These are phyloP conservation scores for Philotrypesis tridentata DNA, from an alignment of 1,140 invertebrate species.

Conservation along the genomic window DNA sequence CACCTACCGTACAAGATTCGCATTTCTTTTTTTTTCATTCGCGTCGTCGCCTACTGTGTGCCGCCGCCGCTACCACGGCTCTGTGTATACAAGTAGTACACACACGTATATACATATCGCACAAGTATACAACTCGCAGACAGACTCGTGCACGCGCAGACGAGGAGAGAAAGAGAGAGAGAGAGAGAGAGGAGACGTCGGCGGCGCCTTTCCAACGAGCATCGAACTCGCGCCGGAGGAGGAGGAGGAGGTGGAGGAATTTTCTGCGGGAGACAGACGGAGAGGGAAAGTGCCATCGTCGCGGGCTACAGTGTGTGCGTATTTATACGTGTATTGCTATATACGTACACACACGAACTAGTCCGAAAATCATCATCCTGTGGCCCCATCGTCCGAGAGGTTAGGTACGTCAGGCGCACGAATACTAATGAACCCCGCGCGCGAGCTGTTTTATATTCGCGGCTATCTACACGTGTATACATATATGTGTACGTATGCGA, in stretches of 20 bases:
- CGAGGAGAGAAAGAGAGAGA: background rate
- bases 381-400: constrained; percentile 22
- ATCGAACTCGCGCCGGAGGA: constrained; percentile 34
- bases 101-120: background rate
- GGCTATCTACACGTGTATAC: background rate
- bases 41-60: background rate
- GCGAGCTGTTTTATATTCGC: background rate
- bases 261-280: background rate
- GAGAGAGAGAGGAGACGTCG: constrained; percentile 29
- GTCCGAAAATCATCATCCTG: constrained; percentile 35
- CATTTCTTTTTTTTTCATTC: background rate
- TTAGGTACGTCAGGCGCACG: constrained; percentile 45
- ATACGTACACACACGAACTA: background rate
- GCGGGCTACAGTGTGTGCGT: background rate
- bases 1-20: background rate
- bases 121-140: background rate
- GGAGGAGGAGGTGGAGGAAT: background rate
- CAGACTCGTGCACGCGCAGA: background rate
- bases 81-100: background rate
- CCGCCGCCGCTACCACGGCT: no score
- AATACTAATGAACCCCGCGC: constrained; percentile 34
- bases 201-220: constrained; percentile 40
- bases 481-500: background rate
- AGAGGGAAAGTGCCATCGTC: constrained; percentile 14
- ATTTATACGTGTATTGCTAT: background rate